These are phyloP conservation scores for Furcula furcula DNA, from an alignment of 2,888 invertebrate genomes.

Conservation along the genomic window DNA sequence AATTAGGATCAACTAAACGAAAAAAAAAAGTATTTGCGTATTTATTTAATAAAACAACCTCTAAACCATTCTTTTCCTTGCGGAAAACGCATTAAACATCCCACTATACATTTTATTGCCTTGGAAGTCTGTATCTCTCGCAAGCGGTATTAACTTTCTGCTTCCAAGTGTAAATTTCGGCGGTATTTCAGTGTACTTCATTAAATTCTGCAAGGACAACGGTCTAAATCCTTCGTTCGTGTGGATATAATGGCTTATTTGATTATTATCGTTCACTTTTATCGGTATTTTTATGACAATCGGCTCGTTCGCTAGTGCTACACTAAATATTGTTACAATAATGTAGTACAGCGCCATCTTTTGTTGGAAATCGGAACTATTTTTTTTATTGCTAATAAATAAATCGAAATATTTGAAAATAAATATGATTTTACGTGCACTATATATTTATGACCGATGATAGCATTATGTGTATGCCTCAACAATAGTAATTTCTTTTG, in stretches of 20 bases:
- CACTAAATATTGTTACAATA: constrained; percentile 6
- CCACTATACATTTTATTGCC: no score
- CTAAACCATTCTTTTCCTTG: constrained; percentile 21
- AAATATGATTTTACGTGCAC: no score
- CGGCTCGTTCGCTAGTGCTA: constrained; percentile 8
- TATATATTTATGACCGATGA: no score
- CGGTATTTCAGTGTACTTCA: constrained; percentile 32
- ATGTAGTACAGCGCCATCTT: constrained; percentile 12
- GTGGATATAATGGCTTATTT: constrained; percentile 32
- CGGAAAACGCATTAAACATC: constrained; percentile 20
- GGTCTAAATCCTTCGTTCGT: constrained; percentile 27
- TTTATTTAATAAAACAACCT: no score
- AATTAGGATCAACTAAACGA: no score
- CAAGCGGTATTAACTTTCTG: no score
- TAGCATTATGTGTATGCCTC: no score
- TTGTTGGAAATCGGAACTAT: background rate
- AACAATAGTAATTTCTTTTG: no score
- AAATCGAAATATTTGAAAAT: no score
- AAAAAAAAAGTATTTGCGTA: no score
- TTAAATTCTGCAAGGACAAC: constrained; percentile 29
- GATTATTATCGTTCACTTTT: constrained; percentile 12
- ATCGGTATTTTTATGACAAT: constrained; percentile 20
- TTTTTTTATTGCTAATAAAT: no score
- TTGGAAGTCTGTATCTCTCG: no score
- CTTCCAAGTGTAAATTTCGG: constrained; percentile 17